Evolutionary conservation across 2,113 vertebrate species (phyloP), one percentile per base, ranked within the genome.

Genomic region (human (Homo sapiens)): DNA sequence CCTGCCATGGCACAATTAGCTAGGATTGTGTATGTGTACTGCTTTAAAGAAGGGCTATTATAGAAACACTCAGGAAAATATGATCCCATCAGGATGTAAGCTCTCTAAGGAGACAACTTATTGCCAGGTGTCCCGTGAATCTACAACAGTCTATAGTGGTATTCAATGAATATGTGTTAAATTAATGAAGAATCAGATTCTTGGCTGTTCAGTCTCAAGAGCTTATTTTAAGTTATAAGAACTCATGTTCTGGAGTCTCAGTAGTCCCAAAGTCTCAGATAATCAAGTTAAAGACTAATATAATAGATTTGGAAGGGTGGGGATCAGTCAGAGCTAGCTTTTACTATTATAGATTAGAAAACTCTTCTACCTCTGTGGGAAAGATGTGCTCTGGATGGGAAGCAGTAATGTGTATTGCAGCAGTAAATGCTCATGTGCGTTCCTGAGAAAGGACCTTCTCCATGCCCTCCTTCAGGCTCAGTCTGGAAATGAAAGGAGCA

Each of bases 161-260:
- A 61, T 30, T 83, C 27, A 32, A 30, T 61, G 45, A 43, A 18
- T 35, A 68, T 68, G 59, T 64, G 32, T 35, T 48, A 73, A 25
- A 52, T 81, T 40, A 64, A 43, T 55, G 20, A 86, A 50, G 48
- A 93, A 59, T 89, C 50, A 52, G 40, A 66, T 85, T 66, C 61
- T 85, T 75, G 32, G 35, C 6, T 45, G 61, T 40, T 68, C 35
- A 30, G 10, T 57, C 52, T 90, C 55, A 80, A 79, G 45, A 57
- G 8, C 17, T 75, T 38, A 75, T 57, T 97, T 80, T n/a, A 72
- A 81, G 45, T 66, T 68, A 8, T 35, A 70, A 95, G 87, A 82
- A 72, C 57, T 30, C 10, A 11, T 30, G 8, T 57, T 90, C 25
- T 82, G n/a, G 50, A 38, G 57, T 93, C 12, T 70, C 50, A 52